phyloP scores from a whole-genome alignment of 2,797 vertebrate genomes.

The Tympanoctomys barrerae region DNA sequence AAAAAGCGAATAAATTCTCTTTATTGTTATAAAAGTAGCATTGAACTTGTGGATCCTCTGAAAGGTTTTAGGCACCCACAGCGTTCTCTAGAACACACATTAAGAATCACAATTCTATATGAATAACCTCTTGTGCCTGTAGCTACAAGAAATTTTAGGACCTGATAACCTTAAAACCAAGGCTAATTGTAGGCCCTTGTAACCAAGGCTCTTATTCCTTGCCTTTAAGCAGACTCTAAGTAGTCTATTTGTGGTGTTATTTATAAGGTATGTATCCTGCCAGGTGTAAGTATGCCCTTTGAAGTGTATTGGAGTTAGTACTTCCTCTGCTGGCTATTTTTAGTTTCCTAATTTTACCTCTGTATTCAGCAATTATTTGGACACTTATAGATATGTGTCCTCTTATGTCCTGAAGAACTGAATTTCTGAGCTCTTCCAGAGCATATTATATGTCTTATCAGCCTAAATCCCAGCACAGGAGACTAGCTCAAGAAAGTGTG shows the following conservation, averaged over 20 bases:
- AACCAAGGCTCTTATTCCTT: neutral
- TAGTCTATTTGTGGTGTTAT: neutral
- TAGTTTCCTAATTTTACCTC: neutral
- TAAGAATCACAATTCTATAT: neutral
- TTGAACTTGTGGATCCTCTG: neutral
- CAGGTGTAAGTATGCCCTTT: neutral
- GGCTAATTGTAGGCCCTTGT: neutral
- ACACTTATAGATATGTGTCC: neutral
- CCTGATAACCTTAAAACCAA: neutral
- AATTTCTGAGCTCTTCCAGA: neutral
- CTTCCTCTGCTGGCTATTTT: slow-evolving; percentile 30
- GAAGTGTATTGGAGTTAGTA: neutral
- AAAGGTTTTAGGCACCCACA: slow-evolving; percentile 1
- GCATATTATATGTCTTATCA: neutral
- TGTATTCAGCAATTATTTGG: neutral
- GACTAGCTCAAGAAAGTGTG: neutral
- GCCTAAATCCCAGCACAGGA: neutral
- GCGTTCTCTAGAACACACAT: neutral
- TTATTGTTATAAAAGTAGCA: slow-evolving; percentile 6
- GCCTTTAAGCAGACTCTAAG: neutral
- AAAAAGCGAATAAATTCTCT: neutral
- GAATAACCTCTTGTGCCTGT: neutral
- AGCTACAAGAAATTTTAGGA: neutral
- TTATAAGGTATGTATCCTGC: neutral
- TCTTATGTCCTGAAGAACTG: neutral